Evolutionary conservation across 1,140 invertebrate genomes (phyloP).

Genomic region (Apocrypta bakeri): DNA sequence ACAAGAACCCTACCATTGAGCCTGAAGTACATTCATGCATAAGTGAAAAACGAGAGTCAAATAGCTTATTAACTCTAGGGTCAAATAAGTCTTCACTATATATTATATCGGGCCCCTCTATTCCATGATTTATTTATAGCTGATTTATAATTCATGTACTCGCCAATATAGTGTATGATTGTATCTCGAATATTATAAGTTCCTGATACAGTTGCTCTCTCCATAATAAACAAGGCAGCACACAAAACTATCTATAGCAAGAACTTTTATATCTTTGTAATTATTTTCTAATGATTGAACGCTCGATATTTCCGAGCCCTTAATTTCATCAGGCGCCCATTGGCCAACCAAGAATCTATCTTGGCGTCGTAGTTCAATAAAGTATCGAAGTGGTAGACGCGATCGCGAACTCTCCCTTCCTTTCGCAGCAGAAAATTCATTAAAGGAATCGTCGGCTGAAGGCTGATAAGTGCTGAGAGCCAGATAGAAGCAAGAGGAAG

Average conservation of each 20-base stretch:
- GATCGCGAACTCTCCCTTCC: background rate
- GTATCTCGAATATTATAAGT: no score
- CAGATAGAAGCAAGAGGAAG: background rate
- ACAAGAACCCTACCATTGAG: conserved; percentile 32
- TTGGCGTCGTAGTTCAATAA: conserved; percentile 44
- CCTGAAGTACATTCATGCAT: conserved; percentile 54
- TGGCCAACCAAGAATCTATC: background rate
- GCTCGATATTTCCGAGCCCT: background rate
- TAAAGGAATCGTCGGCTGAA: conserved; percentile 45
- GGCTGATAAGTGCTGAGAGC: conserved; percentile 23
- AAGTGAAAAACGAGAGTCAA: conserved; percentile 52
- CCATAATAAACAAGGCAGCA: no score
- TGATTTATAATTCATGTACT: no score
- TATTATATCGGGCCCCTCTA: background rate
- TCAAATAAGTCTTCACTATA: conserved; percentile 33
- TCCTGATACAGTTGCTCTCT: no score
- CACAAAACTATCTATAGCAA: no score
- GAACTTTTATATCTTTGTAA: background rate
- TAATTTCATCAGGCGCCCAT: conserved; percentile 29
- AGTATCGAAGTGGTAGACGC: conserved; percentile 46
- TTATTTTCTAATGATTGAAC: background rate
- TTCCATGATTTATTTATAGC: background rate
- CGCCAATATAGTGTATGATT: no score
- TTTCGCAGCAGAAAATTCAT: conserved; percentile 37
- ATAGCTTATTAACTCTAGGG: conserved; percentile 59